Evolutionary conservation across 2,797 vertebrate species (phyloP).

Genomic region (Tadarida brasiliensis): DNA sequence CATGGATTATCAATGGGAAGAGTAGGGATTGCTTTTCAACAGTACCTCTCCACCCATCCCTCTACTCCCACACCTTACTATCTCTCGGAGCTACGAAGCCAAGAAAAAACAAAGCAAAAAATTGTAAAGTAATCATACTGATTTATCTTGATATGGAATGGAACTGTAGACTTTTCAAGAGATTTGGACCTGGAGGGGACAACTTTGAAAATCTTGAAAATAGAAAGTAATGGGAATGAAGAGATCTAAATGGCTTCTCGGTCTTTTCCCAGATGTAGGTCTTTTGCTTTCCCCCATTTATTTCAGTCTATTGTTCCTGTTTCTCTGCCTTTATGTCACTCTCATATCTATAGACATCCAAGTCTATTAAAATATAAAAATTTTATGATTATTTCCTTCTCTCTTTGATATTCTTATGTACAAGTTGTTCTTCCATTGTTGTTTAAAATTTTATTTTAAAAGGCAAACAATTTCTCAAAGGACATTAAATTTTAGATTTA

Average conservation of each 20-base stretch:
- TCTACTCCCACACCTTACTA: neutral
- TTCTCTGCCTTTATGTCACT: neutral
- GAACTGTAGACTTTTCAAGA: neutral
- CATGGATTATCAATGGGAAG: neutral
- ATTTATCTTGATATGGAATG: neutral
- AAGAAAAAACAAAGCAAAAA: conserved; percentile 18
- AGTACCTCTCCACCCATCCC: neutral
- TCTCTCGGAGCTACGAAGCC: neutral
- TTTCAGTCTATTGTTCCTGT: neutral
- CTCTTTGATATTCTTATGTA: neutral
- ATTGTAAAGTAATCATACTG: neutral
- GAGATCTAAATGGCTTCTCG: neutral
- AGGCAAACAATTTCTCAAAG: conserved; percentile 41
- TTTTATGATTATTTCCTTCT: neutral
- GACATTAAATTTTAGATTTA: neutral
- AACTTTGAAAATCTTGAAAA: conserved; percentile 26
- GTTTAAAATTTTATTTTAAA: conserved; percentile 29
- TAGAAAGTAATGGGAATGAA: neutral
- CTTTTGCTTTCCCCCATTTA: neutral
- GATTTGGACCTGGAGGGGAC: neutral
- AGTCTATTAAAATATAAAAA: neutral
- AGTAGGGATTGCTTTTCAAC: neutral
- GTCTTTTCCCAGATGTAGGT: neutral
- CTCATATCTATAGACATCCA: conserved; percentile 23
- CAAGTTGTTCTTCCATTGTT: neutral